Evolutionary conservation across 2,797 vertebrate species (phyloP), one percentile per base, ranked within the genome.

Genomic region (Amazona ochrocephala): DNA sequence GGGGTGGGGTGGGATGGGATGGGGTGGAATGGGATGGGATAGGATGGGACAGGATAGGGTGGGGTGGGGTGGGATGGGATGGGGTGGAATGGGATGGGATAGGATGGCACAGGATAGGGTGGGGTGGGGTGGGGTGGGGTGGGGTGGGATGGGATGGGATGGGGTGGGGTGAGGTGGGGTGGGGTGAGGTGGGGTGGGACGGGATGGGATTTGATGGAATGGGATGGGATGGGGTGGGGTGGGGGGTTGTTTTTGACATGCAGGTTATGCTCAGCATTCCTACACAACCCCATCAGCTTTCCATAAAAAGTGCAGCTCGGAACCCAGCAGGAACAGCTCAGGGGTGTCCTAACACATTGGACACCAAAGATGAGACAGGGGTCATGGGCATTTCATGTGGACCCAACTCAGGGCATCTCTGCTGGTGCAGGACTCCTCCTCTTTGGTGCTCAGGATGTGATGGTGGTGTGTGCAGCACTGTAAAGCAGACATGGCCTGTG

Each of bases 161-260:
- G 48, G 24, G 13, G 2, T 9, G 14, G 24, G 14, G 3, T 13
- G 23, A 23, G 12, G 1, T 48, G 23, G 47, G 4, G 4, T 6
- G 50, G 50, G 14, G 6, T n/a, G n/a, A n/a, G n/a, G n/a, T n/a
- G n/a, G n/a, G n/a, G n/a, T n/a, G n/a, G n/a, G n/a, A n/a, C n/a
- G n/a, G n/a, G n/a, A n/a, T n/a, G n/a, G n/a, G n/a, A n/a, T n/a
- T n/a, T n/a, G n/a, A n/a, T n/a, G n/a, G n/a, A n/a, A n/a, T n/a
- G n/a, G n/a, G n/a, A n/a, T 34, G 34, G 34, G 34, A 34, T 51
- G 50, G 53, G 53, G 13, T 56, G 30, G 53, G 20, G 22, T n/a
- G 54, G 13, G 16, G 14, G n/a, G 56, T 14, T 58, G 24, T 8
- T 41, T 51, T 45, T 14, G 32, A 22, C 22, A 13, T 5, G 45